Evolutionary conservation across 2,888 invertebrate genomes (phyloP).

Genomic region (Sycophila texana): DNA sequence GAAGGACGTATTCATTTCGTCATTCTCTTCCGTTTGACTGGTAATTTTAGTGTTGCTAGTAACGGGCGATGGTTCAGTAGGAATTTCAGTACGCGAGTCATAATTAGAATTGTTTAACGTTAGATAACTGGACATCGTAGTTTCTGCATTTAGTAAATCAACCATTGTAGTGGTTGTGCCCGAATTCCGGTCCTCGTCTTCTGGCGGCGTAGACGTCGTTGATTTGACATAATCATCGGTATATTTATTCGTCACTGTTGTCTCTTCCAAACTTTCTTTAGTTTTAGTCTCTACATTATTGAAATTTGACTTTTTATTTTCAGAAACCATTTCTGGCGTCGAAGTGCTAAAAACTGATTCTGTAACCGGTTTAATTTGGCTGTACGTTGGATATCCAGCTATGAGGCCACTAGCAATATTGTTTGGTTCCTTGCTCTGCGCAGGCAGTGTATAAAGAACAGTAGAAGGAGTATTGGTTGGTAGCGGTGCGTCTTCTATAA

Average conservation of each 20-base stretch:
- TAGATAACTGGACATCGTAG: conserved; percentile 19
- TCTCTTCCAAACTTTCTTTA: not conserved
- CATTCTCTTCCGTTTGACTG: conserved; percentile 39
- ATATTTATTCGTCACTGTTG: not conserved
- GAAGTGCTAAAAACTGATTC: conserved; percentile 9
- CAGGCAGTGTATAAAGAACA: conserved; percentile 59
- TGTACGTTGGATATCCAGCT: conserved; percentile 64
- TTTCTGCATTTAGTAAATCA: not conserved
- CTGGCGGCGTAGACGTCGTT: conserved; percentile 13
- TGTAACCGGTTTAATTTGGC: conserved; percentile 32
- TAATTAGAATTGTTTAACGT: conserved; percentile 23
- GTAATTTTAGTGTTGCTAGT: conserved; percentile 17
- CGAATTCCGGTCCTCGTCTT: not conserved
- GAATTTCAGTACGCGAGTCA: conserved; percentile 40
- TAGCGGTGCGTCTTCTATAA: conserved; percentile 61
- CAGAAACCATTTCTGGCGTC: not conserved
- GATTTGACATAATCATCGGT: conserved; percentile 19
- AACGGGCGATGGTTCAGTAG: conserved; percentile 34
- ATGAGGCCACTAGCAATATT: conserved; percentile 67
- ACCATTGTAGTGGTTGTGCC: not conserved
- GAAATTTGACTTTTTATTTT: conserved; percentile 1
- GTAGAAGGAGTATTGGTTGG: conserved; percentile 53
- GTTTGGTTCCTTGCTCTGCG: conserved; percentile 53
- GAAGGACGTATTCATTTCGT: conserved; percentile 23
- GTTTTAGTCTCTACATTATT: conserved; percentile 22